Conservation (phyloP, 1,140 invertebrate genomes). For the Aphelinus certus region DNA sequence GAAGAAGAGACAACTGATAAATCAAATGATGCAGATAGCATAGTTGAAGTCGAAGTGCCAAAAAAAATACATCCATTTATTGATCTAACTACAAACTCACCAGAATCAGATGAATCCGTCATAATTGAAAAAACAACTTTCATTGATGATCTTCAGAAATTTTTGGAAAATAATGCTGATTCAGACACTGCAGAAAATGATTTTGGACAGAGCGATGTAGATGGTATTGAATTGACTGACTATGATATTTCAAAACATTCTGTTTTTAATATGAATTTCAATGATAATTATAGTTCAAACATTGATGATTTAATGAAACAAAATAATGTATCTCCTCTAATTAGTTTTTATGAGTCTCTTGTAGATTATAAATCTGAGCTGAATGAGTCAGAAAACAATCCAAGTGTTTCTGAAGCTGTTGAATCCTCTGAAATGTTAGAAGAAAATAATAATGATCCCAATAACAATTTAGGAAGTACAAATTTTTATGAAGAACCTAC, state of each 20-base stretch:
- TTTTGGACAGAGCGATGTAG: neutral
- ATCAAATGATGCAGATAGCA: conserved; percentile 20
- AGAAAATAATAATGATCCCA: conserved; percentile 51
- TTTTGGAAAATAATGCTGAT: conserved; percentile 3
- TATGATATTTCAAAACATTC: conserved; percentile 29
- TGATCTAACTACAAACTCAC: conserved; percentile 25
- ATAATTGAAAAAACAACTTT: neutral
- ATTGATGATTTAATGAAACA: neutral
- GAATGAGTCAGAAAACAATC: neutral
- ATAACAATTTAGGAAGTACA: conserved; percentile 44
- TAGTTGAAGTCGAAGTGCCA: conserved; percentile 29
- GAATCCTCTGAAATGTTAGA: conserved; percentile 37
- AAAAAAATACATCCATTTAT: conserved; percentile 16
- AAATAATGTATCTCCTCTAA: neutral
- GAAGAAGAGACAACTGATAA: conserved; percentile 15
- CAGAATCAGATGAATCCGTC: conserved; percentile 2
- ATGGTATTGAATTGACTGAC: conserved; percentile 21
- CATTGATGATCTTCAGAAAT: neutral
- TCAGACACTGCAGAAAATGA: neutral
- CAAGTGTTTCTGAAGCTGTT: neutral
- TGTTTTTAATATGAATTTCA: neutral
- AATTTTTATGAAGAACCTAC: conserved; percentile 5
- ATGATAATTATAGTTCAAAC: conserved; percentile 6
- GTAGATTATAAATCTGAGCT: neutral
- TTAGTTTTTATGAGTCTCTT: neutral